These are phyloP conservation scores for Aulostomus chinensis DNA, from an alignment of 2,797 vertebrate species.

Conservation along the genomic window DNA sequence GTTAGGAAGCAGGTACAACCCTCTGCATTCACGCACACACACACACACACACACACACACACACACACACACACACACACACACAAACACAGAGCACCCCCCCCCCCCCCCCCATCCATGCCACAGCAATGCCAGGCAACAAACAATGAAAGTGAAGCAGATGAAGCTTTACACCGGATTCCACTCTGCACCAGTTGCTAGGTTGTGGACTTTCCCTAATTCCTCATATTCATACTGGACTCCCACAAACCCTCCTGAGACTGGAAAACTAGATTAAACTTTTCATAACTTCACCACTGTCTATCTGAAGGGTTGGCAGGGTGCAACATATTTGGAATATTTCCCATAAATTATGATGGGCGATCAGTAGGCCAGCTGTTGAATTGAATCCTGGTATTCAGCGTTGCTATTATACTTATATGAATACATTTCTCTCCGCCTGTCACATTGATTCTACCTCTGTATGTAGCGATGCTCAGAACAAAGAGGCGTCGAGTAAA, in stretches of 20 bases:
- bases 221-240: conserved; percentile 65
- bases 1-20: conserved; percentile 17
- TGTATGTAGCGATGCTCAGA: conserved; percentile 59
- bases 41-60: not conserved
- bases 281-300: conserved; percentile 44
- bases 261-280: conserved; percentile 60
- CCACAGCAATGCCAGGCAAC: conserved; percentile 48
- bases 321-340: conserved; percentile 70
- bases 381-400: conserved; percentile 58
- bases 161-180: conserved; percentile 70
- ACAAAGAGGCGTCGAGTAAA: conserved; percentile 60
- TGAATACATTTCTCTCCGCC: conserved; percentile 76
- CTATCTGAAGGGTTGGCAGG: conserved; percentile 49
- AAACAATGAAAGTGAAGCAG: conserved; percentile 53
- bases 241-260: conserved; percentile 52
- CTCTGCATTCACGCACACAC: conserved; percentile 1
- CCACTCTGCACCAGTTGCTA: conserved; percentile 73
- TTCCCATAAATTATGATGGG: conserved; percentile 72
- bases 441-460: conserved; percentile 67
- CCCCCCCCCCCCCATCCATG: too few relatives aligned
- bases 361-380: conserved; percentile 72
- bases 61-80: not conserved
- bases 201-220: conserved; percentile 68
- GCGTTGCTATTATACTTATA: conserved; percentile 67
- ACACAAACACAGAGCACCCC: too few relatives aligned